These are phyloP conservation scores for Oceanites oceanicus DNA, from an alignment of 2,113 vertebrate genomes.

Conservation along the genomic window DNA sequence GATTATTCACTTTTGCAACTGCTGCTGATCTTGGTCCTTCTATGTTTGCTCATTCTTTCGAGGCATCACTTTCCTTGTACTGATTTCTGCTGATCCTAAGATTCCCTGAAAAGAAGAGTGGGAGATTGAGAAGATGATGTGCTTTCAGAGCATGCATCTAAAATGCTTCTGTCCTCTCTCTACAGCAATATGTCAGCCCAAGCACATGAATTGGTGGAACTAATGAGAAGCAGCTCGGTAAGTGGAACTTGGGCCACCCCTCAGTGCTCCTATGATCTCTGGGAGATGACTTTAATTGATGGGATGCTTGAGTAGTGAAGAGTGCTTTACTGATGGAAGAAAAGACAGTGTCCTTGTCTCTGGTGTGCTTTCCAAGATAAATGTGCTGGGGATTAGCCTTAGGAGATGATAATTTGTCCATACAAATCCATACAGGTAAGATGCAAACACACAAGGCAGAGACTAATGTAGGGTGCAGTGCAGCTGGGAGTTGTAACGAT, in stretches of 20 bases:
- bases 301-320: background rate
- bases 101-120: background rate
- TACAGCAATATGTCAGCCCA: conserved; percentile 84
- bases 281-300: background rate
- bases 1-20: background rate
- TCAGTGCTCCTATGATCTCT: background rate
- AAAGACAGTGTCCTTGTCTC: background rate
- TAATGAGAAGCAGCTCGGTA: conserved; percentile 80
- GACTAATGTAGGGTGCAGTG: background rate
- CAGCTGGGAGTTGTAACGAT: background rate
- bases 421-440: background rate
- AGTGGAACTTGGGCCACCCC: conserved; percentile 48
- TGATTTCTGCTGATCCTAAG: background rate
- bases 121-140: background rate
- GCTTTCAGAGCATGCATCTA: background rate
- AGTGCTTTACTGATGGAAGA: background rate
- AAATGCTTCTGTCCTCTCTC: background rate
- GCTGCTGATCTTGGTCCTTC: background rate
- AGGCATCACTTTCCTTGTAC: background rate
- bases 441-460: background rate
- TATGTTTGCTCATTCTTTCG: background rate
- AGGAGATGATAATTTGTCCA: background rate
- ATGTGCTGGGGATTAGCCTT: background rate
- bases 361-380: background rate
- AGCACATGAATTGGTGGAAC: conserved; percentile 74